A percentile compares a stretch with the other conserved stretches of the same genome.
These are phyloP conservation scores for Xiphophorus hellerii DNA, from an alignment of 2,113 vertebrate species.

Conservation along the genomic window DNA sequence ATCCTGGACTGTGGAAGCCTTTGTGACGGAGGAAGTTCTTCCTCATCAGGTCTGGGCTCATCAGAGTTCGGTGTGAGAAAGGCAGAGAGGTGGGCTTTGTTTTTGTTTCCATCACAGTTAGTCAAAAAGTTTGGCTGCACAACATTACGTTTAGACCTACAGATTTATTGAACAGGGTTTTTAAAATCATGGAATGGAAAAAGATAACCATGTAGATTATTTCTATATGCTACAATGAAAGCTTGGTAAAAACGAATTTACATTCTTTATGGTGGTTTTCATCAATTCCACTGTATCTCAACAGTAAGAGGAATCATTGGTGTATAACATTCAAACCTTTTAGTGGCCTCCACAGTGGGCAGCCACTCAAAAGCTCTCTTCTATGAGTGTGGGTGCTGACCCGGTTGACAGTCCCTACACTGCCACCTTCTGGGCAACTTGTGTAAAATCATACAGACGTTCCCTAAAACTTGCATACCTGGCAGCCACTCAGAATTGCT, in stretches of 20 bases:
- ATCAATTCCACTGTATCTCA: too few species aligned
- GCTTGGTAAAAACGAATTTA: too few species aligned
- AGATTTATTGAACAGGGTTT: too few species aligned
- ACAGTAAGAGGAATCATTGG: background rate
- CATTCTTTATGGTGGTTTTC: too few species aligned
- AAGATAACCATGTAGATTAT: too few species aligned
- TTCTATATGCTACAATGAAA: too few species aligned
- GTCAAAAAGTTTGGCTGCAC: too few species aligned
- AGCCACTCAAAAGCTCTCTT: background rate
- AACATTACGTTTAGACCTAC: too few species aligned
- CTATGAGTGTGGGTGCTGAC: background rate
- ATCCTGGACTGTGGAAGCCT: slow-evolving; percentile 28
- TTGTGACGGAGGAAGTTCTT: slow-evolving; percentile 10
- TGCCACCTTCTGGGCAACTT: background rate
- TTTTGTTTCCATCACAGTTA: too few species aligned
- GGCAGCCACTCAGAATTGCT: background rate
- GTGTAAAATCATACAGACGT: background rate
- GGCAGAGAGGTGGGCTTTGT: too few species aligned
- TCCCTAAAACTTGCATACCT: background rate
- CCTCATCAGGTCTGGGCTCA: too few species aligned
- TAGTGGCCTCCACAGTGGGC: background rate
- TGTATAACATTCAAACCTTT: background rate
- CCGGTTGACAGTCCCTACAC: background rate
- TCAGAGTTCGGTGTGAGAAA: background rate
- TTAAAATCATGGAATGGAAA: too few species aligned